phyloP scores from a whole-genome alignment of 1,140 invertebrate genomes.

The Drosophila nigromelanica region DNA sequence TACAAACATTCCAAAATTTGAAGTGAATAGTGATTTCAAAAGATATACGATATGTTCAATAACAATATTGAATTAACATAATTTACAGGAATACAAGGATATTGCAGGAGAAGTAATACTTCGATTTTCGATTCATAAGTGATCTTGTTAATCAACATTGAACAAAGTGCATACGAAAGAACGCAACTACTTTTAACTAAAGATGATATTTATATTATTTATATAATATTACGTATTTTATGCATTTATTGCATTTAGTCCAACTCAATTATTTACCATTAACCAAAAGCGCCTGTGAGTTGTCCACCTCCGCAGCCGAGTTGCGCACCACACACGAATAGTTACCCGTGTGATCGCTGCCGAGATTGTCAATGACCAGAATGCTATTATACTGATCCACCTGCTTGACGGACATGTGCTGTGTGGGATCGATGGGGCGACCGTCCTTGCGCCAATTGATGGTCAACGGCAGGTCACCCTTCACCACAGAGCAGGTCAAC shows the following conservation, averaged over 20 bases:
- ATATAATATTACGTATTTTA: not conserved
- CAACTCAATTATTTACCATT: slow-evolving; percentile 88
- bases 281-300: slow-evolving; percentile 90
- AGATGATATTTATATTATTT: slow-evolving; percentile 34
- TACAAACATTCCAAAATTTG: slow-evolving; percentile 78
- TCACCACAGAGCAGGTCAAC: slow-evolving; percentile 90
- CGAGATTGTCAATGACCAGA: slow-evolving; percentile 91
- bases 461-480: slow-evolving; percentile 90
- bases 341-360: slow-evolving; percentile 91
- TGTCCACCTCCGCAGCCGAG: slow-evolving; percentile 89
- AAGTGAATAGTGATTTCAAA: slow-evolving; percentile 50
- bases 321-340: slow-evolving; percentile 90
- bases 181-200: slow-evolving; percentile 77
- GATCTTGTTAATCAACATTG: slow-evolving; percentile 46
- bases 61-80: slow-evolving; percentile 28
- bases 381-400: slow-evolving; percentile 91
- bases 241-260: slow-evolving; percentile 1
- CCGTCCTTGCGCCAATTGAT: slow-evolving; percentile 92
- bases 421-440: slow-evolving; percentile 86
- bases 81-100: slow-evolving; percentile 34
- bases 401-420: slow-evolving; percentile 88
- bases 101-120: slow-evolving; percentile 42
- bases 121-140: slow-evolving; percentile 16
- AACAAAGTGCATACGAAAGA: slow-evolving; percentile 72
- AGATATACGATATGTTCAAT: slow-evolving; percentile 32